Conservation (phyloP, 2,888 invertebrate genomes). For the Spicauda simplicius region DNA sequence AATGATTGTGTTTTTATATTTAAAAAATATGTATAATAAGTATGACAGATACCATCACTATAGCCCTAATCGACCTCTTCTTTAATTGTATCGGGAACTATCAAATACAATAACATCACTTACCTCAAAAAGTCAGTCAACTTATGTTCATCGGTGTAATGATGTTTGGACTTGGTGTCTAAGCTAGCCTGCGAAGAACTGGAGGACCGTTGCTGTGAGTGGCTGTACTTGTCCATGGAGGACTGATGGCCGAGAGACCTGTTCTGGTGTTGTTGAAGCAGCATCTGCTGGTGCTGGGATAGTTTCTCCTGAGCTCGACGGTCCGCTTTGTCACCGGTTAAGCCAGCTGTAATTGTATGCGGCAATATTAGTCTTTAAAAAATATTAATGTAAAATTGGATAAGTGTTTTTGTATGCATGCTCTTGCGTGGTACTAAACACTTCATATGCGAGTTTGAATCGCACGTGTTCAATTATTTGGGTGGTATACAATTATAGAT, state of each 20-base stretch:
- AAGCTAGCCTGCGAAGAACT: conserved; percentile 63
- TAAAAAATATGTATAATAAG: no score
- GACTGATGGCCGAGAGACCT: conserved; percentile 85
- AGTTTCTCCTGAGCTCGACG: conserved; percentile 77
- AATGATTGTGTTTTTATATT: no score
- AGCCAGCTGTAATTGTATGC: conserved; percentile 58
- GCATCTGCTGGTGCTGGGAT: conserved; percentile 87
- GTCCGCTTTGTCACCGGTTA: conserved; percentile 69
- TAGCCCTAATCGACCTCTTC: no score
- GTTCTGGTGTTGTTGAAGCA: conserved; percentile 88
- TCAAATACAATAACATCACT: neutral
- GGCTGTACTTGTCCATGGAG: conserved; percentile 85
- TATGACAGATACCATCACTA: no score
- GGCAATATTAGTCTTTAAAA: no score
- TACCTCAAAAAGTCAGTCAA: conserved; percentile 88
- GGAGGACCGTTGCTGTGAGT: conserved; percentile 79
- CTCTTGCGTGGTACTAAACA: no score
- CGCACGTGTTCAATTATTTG: no score
- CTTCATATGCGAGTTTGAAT: no score
- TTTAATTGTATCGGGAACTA: no score
- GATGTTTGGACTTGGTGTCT: conserved; percentile 75
- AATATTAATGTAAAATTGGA: no score
- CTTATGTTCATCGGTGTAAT: conserved; percentile 86
- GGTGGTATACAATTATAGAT: no score
- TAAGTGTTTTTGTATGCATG: no score